Base-by-base conservation (phyloP, 2,113 vertebrate species). In the Trochalopteron elliotii region DNA sequence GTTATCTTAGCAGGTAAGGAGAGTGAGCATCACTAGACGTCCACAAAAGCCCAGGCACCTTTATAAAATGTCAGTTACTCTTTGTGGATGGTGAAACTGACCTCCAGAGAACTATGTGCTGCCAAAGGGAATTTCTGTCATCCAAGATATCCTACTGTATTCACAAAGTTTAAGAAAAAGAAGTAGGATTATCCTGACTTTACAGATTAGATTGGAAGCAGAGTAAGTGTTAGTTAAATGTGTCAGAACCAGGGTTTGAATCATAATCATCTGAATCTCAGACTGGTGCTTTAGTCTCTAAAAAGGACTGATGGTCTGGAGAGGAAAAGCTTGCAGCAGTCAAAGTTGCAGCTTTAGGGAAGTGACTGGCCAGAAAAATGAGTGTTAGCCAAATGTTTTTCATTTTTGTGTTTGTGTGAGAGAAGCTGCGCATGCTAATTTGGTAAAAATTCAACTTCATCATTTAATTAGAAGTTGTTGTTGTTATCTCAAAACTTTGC, bases 401-500 rank as follows among this genome's bases (percentile, higher is more conserved):
- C 2, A 20, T 80, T 83, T 90, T 52, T 39, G 12, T 83, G 40
- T 77, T 95, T 91, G 68, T 70, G 61, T 87, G 77, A 82, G 59
- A 67, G 87, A 91, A 94, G 55, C 81, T 85, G 63, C 81, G 39
- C 4, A 1, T 80, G 45, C 71, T 86, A 45, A 76, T 83, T 80
- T 64, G 67, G 67, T 95, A 80, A 90, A 96, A 93, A 50, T 60
- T 88, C 47, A 63, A 67, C 39, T 88, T 90, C 9, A 23, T 91
- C 7, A 81, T 74, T 93, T 94, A 90, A 93, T 91, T 91, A 88
- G 92, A 95, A 96, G 63, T 90, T 94, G 70, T 80, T 92, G 78
- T 94, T 92, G 78, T 94, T 93, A 93, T 72, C 90, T 85, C n/a
- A 93, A 60, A 95, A 83, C 75, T 93, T 93, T 94, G 75, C 75